phyloP scores from a whole-genome alignment of 2,888 invertebrate species.

The Meghimatium bilineatum region DNA sequence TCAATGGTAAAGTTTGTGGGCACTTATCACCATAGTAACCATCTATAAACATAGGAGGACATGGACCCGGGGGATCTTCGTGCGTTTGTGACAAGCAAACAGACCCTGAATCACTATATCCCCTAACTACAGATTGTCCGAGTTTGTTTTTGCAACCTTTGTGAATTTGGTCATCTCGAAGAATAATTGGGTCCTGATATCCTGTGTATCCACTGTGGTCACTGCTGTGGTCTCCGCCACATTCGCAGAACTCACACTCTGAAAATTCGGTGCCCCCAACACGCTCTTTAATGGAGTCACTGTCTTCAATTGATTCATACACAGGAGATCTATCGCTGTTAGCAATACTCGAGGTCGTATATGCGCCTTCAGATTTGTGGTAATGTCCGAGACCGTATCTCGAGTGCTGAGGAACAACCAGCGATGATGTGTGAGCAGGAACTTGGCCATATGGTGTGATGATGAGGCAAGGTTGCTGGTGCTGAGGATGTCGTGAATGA shows the following conservation, averaged over 20 bases:
- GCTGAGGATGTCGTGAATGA: slow-evolving; percentile 25
- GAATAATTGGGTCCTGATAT: slow-evolving; percentile 20
- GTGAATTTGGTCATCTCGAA: not conserved
- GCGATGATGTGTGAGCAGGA: slow-evolving; percentile 44
- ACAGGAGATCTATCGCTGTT: slow-evolving; percentile 56
- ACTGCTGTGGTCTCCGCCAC: slow-evolving; percentile 31
- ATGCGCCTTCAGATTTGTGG: slow-evolving; percentile 50
- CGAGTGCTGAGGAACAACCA: slow-evolving; percentile 33
- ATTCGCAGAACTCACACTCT: slow-evolving; percentile 48
- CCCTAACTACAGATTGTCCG: slow-evolving; percentile 28
- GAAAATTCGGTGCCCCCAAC: slow-evolving; percentile 17
- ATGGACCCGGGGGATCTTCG: slow-evolving; percentile 43
- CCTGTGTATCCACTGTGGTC: slow-evolving; percentile 19
- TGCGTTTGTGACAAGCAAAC: not conserved
- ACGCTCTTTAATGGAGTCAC: slow-evolving; percentile 47
- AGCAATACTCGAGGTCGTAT: slow-evolving; percentile 53
- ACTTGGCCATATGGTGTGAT: slow-evolving; percentile 40
- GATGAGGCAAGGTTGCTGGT: slow-evolving; percentile 37
- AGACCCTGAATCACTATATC: slow-evolving; percentile 19
- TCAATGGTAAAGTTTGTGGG: slow-evolving; percentile 51
- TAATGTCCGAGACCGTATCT: slow-evolving; percentile 32
- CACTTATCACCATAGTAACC: slow-evolving; percentile 51
- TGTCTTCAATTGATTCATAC: slow-evolving; percentile 57
- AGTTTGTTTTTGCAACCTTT: not conserved
- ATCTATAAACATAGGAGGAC: slow-evolving; percentile 46